Conservation (phyloP, 2,888 invertebrate species). For the Bombylius discolor region DNA sequence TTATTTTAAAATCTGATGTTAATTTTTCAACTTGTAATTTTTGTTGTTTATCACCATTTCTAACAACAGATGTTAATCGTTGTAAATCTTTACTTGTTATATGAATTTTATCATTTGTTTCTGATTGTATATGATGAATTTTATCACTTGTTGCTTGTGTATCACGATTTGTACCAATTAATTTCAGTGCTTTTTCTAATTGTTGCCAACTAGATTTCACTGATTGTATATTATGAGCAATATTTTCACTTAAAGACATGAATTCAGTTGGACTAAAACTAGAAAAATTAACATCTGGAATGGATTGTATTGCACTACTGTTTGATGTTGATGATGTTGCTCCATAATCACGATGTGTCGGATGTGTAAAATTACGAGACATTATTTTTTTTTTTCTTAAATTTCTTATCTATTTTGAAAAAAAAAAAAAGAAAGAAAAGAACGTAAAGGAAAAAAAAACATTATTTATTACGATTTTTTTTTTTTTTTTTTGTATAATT, state of each 20-base stretch:
- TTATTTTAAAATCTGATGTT: slow-evolving; percentile 67
- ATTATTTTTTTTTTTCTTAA: slow-evolving; percentile 10
- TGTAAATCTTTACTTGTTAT: slow-evolving; percentile 61
- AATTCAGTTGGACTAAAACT: slow-evolving; percentile 63
- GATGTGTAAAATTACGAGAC: slow-evolving; percentile 26
- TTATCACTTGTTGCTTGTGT: slow-evolving; percentile 52
- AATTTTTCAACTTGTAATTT: slow-evolving; percentile 74
- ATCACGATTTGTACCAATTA: slow-evolving; percentile 63
- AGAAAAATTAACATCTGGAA: slow-evolving; percentile 56
- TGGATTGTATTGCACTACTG: slow-evolving; percentile 18
- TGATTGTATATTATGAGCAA: slow-evolving; percentile 66
- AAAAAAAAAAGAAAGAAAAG: too few relatives aligned
- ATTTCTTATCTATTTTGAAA: too few relatives aligned
- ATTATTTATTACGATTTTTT: too few relatives aligned
- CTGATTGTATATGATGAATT: slow-evolving; percentile 59
- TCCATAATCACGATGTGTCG: slow-evolving; percentile 28
- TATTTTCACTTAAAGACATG: slow-evolving; percentile 64
- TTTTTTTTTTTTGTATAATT: too few relatives aligned
- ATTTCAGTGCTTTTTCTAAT: slow-evolving; percentile 59
- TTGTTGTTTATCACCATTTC: slow-evolving; percentile 62
- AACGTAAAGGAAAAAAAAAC: too few relatives aligned
- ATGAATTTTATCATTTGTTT: slow-evolving; percentile 59
- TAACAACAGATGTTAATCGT: slow-evolving; percentile 54
- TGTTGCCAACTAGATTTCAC: slow-evolving; percentile 60
- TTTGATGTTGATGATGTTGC: slow-evolving; percentile 25